A percentile compares a stretch with the other conserved stretches of the same genome.
phyloP scores from a whole-genome alignment of 2,797 vertebrate genomes.

The Acomys russatus region DNA sequence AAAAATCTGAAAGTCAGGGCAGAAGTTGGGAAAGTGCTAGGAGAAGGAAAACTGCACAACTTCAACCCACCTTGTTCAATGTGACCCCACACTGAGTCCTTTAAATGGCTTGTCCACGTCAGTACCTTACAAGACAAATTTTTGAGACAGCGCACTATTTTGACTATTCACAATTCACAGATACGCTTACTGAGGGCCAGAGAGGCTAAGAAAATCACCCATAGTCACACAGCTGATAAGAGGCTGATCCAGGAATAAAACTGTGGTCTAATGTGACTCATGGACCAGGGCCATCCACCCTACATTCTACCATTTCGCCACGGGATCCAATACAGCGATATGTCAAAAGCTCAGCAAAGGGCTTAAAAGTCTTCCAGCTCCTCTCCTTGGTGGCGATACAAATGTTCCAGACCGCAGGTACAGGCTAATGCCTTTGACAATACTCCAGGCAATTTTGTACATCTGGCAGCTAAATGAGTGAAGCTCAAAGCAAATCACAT shows the following conservation, averaged over 20 bases:
- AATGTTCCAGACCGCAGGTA: constrained; percentile 30
- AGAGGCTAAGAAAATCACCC: constrained; percentile 15
- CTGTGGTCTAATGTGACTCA: not conserved
- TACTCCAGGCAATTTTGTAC: constrained; percentile 15
- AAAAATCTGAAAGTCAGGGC: not conserved
- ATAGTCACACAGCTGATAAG: not conserved
- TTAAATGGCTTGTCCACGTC: not conserved
- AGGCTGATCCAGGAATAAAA: not conserved
- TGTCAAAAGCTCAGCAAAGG: constrained; percentile 44
- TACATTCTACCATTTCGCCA: not conserved
- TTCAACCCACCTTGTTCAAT: not conserved
- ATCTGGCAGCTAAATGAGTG: constrained; percentile 63
- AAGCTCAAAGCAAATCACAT: constrained; percentile 45
- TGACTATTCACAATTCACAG: constrained; percentile 24
- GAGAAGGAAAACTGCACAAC: not conserved
- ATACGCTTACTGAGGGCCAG: not conserved
- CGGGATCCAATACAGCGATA: not conserved
- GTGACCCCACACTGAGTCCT: fast-evolving
- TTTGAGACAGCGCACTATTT: not conserved
- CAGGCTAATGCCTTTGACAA: not conserved
- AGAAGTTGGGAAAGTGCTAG: not conserved
- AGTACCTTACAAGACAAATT: not conserved
- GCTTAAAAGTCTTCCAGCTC: constrained; percentile 30
- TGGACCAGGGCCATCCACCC: not conserved
- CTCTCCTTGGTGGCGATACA: constrained; percentile 17